These are phyloP conservation scores for Sebastes reedi DNA, from an alignment of 2,797 vertebrate genomes.

Conservation along the genomic window DNA sequence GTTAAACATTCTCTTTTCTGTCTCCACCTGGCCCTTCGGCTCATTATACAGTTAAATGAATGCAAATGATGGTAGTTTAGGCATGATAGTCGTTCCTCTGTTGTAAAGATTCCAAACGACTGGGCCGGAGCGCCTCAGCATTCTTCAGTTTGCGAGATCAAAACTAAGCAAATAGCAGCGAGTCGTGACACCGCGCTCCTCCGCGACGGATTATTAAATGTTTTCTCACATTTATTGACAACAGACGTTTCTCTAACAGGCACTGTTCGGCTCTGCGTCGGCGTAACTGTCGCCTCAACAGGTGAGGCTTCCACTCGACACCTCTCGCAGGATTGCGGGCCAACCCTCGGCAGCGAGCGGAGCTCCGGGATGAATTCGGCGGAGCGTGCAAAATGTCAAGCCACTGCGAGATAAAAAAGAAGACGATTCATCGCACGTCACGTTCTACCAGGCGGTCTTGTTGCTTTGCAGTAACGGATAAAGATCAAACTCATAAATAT, in stretches of 20 bases:
- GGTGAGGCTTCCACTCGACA: background rate
- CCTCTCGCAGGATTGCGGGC: background rate
- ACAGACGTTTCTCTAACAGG: background rate
- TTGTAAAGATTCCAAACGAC: background rate
- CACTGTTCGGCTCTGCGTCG: background rate
- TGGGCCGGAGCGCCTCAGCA: background rate
- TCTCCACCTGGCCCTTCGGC: constrained; percentile 38
- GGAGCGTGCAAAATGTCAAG: constrained; percentile 25
- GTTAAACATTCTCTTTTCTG: constrained; percentile 36
- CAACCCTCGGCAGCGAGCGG: background rate
- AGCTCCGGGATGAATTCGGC: background rate
- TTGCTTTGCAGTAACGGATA: constrained; percentile 62
- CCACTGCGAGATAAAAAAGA: background rate
- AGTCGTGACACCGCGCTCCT: background rate
- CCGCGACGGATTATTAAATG: background rate
- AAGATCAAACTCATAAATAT: constrained; percentile 86
- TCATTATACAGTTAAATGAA: constrained; percentile 61
- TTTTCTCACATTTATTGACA: constrained; percentile 9
- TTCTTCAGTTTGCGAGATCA: constrained; percentile 7
- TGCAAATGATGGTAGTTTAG: constrained; percentile 50
- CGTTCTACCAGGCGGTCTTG: constrained; percentile 34
- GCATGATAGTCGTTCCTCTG: background rate
- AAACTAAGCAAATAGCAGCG: constrained; percentile 1
- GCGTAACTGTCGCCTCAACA: background rate
- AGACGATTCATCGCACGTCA: constrained; percentile 50